Evolutionary conservation across 2,113 vertebrate species (phyloP).

Genomic region (Crocuta crocuta): DNA sequence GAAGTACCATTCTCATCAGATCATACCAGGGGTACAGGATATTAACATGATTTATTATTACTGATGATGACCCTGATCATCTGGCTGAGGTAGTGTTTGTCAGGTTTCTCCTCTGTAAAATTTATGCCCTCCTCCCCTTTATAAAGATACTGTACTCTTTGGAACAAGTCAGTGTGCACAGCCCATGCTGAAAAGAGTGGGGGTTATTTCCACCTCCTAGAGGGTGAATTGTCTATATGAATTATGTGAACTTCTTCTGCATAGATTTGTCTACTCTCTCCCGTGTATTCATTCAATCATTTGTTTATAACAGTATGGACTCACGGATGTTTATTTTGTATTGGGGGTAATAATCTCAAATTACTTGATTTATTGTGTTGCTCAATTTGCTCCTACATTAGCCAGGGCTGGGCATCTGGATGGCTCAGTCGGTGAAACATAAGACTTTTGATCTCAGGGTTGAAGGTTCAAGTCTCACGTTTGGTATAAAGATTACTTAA

Average conservation of each 20-base stretch:
- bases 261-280: not conserved
- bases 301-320: not conserved
- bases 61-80: not conserved
- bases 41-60: not conserved
- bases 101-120: not conserved
- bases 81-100: not conserved
- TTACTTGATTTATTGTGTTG: not conserved
- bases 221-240: not conserved
- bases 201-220: not conserved
- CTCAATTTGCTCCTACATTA: not conserved
- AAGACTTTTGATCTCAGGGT: too few species aligned
- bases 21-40: not conserved
- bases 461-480: too few species aligned
- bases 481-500: too few species aligned
- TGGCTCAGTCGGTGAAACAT: too few species aligned
- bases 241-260: not conserved
- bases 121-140: too few species aligned
- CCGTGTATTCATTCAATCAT: not conserved
- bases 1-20: not conserved
- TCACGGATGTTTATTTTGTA: not conserved
- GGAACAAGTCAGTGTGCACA: not conserved
- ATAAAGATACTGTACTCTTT: not conserved
- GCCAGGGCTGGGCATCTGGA: too few species aligned
- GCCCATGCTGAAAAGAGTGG: not conserved
- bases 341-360: not conserved